phyloP scores from a whole-genome alignment of 2,113 vertebrate genomes.

The Chunga burmeisteri region DNA sequence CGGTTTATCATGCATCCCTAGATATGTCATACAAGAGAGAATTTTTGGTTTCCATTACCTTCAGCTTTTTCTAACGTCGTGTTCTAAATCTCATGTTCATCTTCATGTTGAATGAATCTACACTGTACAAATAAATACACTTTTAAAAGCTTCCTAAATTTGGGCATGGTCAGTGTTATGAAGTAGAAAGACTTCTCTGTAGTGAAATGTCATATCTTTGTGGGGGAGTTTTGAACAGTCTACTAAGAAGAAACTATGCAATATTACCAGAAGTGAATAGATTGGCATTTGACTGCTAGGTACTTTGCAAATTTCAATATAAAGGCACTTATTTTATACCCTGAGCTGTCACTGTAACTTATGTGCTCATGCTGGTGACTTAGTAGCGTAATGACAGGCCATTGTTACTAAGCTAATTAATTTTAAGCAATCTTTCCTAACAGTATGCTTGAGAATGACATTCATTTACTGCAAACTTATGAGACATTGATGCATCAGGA shows the following conservation, averaged over 20 bases:
- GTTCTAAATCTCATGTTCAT: background rate
- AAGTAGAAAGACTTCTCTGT: constrained; percentile 43
- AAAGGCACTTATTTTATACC: constrained; percentile 62
- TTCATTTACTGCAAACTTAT: background rate
- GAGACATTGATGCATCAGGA: constrained; percentile 1
- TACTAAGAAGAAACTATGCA: constrained; percentile 49
- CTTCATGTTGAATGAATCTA: background rate
- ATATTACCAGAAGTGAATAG: constrained; percentile 47
- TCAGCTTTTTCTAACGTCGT: background rate
- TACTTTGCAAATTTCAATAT: constrained; percentile 49
- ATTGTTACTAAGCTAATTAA: constrained; percentile 67
- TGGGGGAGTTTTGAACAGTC: constrained; percentile 31
- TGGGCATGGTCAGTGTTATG: background rate
- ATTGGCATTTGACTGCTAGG: constrained; percentile 65
- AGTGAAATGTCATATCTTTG: constrained; percentile 33
- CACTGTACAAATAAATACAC: background rate
- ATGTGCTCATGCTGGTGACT: constrained; percentile 49
- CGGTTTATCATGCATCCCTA: background rate
- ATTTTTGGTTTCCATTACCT: background rate
- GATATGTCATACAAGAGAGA: background rate
- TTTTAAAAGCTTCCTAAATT: constrained; percentile 39
- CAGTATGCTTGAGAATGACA: constrained; percentile 34
- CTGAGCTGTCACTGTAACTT: constrained; percentile 60
- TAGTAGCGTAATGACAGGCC: constrained; percentile 58
- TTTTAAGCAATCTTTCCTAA: constrained; percentile 57